Evolutionary conservation across 2,888 invertebrate species (phyloP).

Genomic region (Cybosia mesomella): DNA sequence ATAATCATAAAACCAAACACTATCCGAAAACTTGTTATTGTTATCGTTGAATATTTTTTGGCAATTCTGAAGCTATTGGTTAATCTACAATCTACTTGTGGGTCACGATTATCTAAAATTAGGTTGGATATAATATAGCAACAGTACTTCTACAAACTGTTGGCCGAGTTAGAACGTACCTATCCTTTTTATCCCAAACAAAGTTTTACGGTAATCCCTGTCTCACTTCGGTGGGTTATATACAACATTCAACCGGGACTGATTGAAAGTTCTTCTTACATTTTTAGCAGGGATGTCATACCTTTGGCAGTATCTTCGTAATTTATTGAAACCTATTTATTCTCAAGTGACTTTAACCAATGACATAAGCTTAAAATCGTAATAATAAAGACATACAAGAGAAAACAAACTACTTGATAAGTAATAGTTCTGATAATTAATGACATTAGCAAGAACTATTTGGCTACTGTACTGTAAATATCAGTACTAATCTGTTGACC

Average conservation of each 20-base stretch:
- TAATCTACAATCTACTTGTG: not conserved
- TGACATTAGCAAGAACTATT: too few species aligned
- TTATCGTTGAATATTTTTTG: too few species aligned
- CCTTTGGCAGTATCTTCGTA: not conserved
- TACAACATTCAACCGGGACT: not conserved
- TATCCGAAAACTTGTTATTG: not conserved
- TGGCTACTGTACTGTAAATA: too few species aligned
- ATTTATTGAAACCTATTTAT: not conserved
- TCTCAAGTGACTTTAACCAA: not conserved
- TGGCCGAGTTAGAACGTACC: not conserved
- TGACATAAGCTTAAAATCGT: not conserved
- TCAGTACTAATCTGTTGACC: too few species aligned
- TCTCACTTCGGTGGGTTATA: not conserved
- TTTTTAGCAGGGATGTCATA: not conserved
- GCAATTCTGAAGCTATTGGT: not conserved
- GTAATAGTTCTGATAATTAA: too few species aligned
- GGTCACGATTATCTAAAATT: conserved; percentile 1
- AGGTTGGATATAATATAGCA: not conserved
- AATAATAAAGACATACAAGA: too few species aligned
- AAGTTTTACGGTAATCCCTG: not conserved
- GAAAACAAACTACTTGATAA: too few species aligned
- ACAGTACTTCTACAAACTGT: not conserved
- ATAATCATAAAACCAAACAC: not conserved
- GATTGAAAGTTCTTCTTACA: not conserved
- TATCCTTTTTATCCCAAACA: not conserved